Evolutionary conservation across 2,797 vertebrate species (phyloP).

Genomic region (Epinephelus coioides): DNA sequence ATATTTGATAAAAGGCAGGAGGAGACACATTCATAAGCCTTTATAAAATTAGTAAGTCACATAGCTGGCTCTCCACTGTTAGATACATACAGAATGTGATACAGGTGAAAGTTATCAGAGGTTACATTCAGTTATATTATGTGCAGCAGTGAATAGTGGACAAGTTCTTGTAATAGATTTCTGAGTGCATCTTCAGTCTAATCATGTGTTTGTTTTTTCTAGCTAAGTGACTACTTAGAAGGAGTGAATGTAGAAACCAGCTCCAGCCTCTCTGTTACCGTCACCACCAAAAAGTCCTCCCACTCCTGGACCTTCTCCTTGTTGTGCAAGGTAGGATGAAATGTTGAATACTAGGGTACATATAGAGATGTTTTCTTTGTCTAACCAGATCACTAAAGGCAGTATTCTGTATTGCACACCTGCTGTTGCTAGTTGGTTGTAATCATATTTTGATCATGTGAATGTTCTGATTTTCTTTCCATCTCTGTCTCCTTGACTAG

Average conservation of each 20-base stretch:
- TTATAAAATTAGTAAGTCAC: not conserved
- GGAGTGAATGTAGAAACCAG: slow-evolving; percentile 95
- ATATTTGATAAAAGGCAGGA: too few relatives aligned
- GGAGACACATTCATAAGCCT: not conserved
- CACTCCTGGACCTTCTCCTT: slow-evolving; percentile 98
- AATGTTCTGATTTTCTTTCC: slow-evolving; percentile 7
- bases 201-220: slow-evolving; percentile 1
- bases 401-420: not conserved
- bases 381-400: not conserved
- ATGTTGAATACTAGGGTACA: not conserved
- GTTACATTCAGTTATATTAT: not conserved
- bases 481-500: slow-evolving; percentile 73
- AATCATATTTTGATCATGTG: not conserved
- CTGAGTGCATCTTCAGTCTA: not conserved
- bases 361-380: slow-evolving; percentile 7
- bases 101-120: not conserved
- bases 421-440: not conserved
- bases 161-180: not conserved
- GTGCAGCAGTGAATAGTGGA: not conserved
- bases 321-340: slow-evolving; percentile 93
- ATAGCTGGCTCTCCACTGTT: not conserved
- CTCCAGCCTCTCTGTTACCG: slow-evolving; percentile 94
- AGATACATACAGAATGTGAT: not conserved
- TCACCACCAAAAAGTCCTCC: slow-evolving; percentile 96
- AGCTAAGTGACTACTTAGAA: slow-evolving; percentile 97